Evolutionary conservation across 2,888 invertebrate genomes (phyloP).

Genomic region (Balanococcus diminutus): DNA sequence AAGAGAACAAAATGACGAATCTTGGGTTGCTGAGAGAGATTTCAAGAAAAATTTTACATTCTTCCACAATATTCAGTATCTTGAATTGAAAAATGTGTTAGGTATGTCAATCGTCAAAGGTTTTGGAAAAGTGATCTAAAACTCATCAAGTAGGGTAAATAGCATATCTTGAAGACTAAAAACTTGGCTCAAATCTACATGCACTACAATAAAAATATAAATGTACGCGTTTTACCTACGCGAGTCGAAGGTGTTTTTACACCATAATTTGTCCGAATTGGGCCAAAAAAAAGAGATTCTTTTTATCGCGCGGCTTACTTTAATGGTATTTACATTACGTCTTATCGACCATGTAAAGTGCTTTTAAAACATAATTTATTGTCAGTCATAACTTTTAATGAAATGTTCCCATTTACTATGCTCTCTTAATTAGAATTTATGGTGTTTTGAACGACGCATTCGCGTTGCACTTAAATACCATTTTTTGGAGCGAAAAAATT

Average conservation of each 20-base stretch:
- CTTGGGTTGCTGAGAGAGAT: no score
- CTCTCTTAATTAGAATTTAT: neutral
- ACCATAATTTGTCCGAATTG: neutral
- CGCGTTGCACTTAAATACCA: neutral
- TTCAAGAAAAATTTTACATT: no score
- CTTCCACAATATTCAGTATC: no score
- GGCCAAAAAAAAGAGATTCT: neutral
- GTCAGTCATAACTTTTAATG: constrained; percentile 16
- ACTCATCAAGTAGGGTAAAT: neutral
- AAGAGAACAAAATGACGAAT: no score
- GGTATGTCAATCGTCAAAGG: no score
- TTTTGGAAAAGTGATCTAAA: no score
- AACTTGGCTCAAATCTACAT: neutral
- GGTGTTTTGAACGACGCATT: neutral
- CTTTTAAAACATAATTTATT: constrained; percentile 39
- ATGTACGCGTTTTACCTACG: neutral
- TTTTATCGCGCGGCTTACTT: constrained; percentile 36
- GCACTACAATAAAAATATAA: neutral
- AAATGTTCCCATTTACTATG: neutral
- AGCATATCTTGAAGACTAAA: neutral
- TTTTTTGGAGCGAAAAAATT: neutral
- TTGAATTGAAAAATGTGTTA: no score
- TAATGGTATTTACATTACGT: constrained; percentile 26
- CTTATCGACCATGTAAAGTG: constrained; percentile 41
- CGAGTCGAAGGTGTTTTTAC: constrained; percentile 17